A percentile compares a stretch with the other conserved stretches of the same genome.
phyloP scores from a whole-genome alignment of 2,113 vertebrate species.

The Zonotrichia leucophrys region DNA sequence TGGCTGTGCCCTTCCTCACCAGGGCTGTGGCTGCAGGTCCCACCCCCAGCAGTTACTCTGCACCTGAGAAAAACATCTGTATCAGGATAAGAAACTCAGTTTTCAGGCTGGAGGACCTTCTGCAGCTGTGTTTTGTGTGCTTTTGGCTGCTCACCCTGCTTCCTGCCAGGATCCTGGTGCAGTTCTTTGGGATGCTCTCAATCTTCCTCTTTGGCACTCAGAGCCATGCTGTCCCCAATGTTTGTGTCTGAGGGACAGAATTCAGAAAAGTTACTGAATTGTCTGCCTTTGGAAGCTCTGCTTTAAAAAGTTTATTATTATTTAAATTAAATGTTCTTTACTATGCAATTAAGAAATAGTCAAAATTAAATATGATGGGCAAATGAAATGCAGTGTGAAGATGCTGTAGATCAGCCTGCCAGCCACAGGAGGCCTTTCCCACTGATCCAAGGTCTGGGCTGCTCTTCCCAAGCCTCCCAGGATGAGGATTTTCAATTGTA shows the following conservation, averaged over 20 bases:
- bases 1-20: neutral
- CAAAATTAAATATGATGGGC: neutral
- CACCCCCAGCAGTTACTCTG: neutral
- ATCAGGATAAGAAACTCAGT: neutral
- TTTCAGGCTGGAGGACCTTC: neutral
- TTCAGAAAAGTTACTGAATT: neutral
- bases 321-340: neutral
- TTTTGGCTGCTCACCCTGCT: neutral
- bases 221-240: accelerated
- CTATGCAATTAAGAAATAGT: neutral
- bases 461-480: neutral
- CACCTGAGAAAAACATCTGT: neutral
- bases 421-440: neutral
- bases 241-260: neutral
- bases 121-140: neutral
- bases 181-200: neutral
- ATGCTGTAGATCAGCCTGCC: neutral
- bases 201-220: neutral
- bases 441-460: neutral
- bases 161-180: neutral
- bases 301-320: neutral
- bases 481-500: neutral
- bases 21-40: neutral
- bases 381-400: neutral
- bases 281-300: neutral